phyloP scores from a whole-genome alignment of 2,113 vertebrate genomes.

The Amblyornis subalaris region DNA sequence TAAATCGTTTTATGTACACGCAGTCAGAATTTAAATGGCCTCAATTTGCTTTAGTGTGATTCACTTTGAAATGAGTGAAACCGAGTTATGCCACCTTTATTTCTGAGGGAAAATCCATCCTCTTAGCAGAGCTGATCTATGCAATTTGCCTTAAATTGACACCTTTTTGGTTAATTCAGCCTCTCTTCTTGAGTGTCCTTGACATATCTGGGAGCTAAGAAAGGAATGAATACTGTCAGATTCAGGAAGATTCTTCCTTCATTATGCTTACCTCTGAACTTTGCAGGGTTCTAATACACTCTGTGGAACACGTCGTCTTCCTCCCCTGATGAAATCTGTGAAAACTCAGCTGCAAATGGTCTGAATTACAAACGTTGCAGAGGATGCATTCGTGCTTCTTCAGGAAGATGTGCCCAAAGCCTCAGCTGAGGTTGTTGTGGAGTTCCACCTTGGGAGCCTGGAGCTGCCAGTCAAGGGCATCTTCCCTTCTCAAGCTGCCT shows the following conservation, averaged over 20 bases:
- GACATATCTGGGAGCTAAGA: not conserved
- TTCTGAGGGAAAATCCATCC: not conserved
- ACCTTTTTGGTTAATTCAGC: slow-evolving; percentile 5
- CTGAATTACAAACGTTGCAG: not conserved
- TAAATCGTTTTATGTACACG: not conserved
- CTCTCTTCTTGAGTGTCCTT: not conserved
- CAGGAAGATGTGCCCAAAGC: not conserved
- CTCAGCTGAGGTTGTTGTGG: not conserved
- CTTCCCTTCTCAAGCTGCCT: not conserved
- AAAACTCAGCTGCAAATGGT: not conserved
- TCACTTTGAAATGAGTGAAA: not conserved
- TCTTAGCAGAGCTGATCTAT: not conserved
- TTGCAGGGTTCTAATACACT: not conserved
- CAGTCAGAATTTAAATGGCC: slow-evolving; percentile 7
- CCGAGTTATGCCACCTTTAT: not conserved
- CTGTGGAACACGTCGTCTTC: not conserved
- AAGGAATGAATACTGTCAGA: not conserved
- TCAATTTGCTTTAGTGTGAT: slow-evolving; percentile 2
- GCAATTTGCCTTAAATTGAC: not conserved
- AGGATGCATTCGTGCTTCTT: not conserved
- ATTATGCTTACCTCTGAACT: not conserved
- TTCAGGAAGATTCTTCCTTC: not conserved
- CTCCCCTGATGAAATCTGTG: not conserved
- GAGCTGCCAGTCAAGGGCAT: not conserved
- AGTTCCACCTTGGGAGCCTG: not conserved